Evolutionary conservation across 2,888 invertebrate species (phyloP), one percentile per base, ranked within the genome.

Genomic region (Iphiclides podalirius): DNA sequence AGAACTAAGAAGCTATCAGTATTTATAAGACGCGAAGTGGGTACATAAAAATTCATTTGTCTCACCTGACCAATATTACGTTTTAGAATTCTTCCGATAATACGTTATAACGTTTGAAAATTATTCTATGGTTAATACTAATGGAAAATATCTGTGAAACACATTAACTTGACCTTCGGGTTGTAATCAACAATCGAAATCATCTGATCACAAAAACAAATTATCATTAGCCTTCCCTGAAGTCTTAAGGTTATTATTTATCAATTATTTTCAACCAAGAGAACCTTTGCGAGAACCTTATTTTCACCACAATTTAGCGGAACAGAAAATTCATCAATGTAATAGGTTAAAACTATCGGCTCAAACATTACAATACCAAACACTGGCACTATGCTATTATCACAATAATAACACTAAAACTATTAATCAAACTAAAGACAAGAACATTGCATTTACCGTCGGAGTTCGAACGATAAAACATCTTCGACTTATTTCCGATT

Each of bases 401-500:
- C 75, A 81, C 70, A 77, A 67, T 71, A 77, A 75, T 83, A 83
- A 85, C 83, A 86, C 77, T 81, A 79, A 71, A 75, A 80, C 73
- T 77, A 79, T 79, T 75, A 83, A 81, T 72, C 85, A 87, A 87
- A 87, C 84, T 79, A 82, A 83, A 78, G 79, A 84, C 81, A 83
- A 85, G 79, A 86, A 85, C 85, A 86, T 86, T 86, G 81, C 82
- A 89, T 89, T 89, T 89, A 89, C 89, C 89, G 83, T 89, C 89
- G 78, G 88, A 86, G 83, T 89, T 89, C 76, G 88, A 89, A 81
- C 89, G 89, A 89, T 89, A 89, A 89, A 89, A 89, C 89, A 89
- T 89, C 89, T 88, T 89, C 87, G 74, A 86, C 72, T 78, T 84
- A 86, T 84, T 50, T 87, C 83, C 84, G 87, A 88, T 83, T 88